Percentiles rank a stretch among this genome's conserved stretches.
These are phyloP conservation scores for Octopus bimaculoides DNA, from an alignment of 1,140 invertebrate species.

Conservation along the genomic window DNA sequence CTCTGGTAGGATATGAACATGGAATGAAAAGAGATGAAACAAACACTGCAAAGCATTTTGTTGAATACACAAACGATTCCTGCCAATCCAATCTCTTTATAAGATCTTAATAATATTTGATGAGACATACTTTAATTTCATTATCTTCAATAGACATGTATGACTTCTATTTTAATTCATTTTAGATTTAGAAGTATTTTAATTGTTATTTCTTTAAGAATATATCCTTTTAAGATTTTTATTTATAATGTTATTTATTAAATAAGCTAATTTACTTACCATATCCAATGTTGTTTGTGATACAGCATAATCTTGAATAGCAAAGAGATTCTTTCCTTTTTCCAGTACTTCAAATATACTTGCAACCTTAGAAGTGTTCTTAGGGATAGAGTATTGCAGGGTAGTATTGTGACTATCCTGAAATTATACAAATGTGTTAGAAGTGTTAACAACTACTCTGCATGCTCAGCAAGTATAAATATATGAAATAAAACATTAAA, in stretches of 20 bases:
- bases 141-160: neutral
- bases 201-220: neutral
- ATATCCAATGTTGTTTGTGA: slow-evolving; percentile 59
- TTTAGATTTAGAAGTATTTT: neutral
- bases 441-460: too few species aligned
- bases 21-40: too few species aligned
- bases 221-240: slow-evolving; percentile 3
- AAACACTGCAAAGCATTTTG: too few species aligned
- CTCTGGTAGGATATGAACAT: too few species aligned
- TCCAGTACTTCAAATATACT: slow-evolving; percentile 46
- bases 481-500: too few species aligned
- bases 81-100: too few species aligned
- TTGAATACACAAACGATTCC: too few species aligned
- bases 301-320: slow-evolving; percentile 57
- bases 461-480: too few species aligned
- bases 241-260: neutral
- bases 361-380: slow-evolving; percentile 27
- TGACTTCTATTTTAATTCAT: neutral
- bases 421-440: neutral
- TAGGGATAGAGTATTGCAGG: slow-evolving; percentile 67
- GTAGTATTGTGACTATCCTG: slow-evolving; percentile 69
- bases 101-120: neutral
- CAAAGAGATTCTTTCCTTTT: slow-evolving; percentile 34
- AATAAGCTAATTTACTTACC: slow-evolving; percentile 28
- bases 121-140: neutral